Conservation (phyloP, 1,140 invertebrate genomes). For the Drosophila tani region DNA sequence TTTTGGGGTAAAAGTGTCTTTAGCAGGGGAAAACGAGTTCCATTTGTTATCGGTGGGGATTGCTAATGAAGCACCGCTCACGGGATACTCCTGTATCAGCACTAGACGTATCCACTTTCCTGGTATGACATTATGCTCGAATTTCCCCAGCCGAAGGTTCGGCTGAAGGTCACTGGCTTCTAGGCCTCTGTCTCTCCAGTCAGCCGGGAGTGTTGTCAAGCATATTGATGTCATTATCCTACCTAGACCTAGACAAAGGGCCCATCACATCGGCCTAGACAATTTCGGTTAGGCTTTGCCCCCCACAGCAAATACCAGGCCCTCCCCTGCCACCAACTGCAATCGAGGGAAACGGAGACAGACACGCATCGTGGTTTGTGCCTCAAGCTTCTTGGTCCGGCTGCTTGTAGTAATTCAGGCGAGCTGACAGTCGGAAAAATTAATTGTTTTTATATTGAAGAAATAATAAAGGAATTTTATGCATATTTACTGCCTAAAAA, state of each 20-base stretch:
- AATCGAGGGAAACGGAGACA: conserved; percentile 44
- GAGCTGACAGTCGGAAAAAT: conserved; percentile 14
- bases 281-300: conserved; percentile 55
- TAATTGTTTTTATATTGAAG: background rate
- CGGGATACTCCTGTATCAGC: conserved; percentile 3
- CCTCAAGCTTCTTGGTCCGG: conserved; percentile 39
- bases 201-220: conserved; percentile 28
- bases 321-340: conserved; percentile 38
- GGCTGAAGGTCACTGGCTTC: conserved; percentile 48
- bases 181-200: background rate
- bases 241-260: conserved; percentile 30
- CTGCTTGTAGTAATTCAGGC: conserved; percentile 27
- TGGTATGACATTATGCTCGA: background rate
- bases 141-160: background rate
- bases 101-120: conserved; percentile 1
- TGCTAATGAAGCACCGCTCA: conserved; percentile 31
- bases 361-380: conserved; percentile 78
- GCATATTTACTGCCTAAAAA: background rate
- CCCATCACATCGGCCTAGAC: conserved; percentile 34
- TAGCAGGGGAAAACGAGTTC: background rate
- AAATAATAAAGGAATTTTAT: background rate
- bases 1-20: conserved; percentile 3
- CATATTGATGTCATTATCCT: conserved; percentile 71
- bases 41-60: conserved; percentile 15
- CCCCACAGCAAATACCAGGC: conserved; percentile 43